phyloP scores from a whole-genome alignment of 2,113 vertebrate species.

The Prolemur simus region DNA sequence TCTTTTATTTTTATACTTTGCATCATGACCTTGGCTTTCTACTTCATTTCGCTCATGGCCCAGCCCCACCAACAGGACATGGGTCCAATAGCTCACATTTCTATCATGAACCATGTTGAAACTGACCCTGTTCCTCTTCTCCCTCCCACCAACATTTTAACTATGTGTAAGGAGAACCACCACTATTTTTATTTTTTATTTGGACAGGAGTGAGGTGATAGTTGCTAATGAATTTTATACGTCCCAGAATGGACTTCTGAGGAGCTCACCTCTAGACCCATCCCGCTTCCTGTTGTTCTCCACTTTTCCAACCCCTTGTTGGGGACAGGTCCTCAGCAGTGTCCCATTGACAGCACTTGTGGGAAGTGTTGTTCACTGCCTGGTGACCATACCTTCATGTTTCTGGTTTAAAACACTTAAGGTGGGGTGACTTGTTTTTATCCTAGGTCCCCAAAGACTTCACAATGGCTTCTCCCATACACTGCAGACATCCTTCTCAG shows the following conservation, averaged over 20 bases:
- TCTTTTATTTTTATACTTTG: neutral
- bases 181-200: neutral
- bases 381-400: neutral
- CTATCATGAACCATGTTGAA: neutral
- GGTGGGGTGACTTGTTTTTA: neutral
- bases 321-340: neutral
- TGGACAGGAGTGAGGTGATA: neutral
- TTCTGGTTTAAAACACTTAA: neutral
- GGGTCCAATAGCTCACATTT: neutral
- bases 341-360: neutral
- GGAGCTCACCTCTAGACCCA: neutral
- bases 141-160: neutral
- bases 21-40: neutral
- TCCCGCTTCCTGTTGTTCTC: accelerated
- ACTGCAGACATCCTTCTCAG: neutral
- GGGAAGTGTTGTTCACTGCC: neutral
- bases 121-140: neutral
- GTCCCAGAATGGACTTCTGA: neutral
- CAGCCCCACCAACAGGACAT: accelerated
- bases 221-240: neutral
- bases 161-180: neutral
- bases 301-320: accelerated
- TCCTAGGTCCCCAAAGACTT: neutral
- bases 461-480: neutral
- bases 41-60: neutral